phyloP scores from a whole-genome alignment of 2,888 invertebrate species.

The Lamellibrachia columna region DNA sequence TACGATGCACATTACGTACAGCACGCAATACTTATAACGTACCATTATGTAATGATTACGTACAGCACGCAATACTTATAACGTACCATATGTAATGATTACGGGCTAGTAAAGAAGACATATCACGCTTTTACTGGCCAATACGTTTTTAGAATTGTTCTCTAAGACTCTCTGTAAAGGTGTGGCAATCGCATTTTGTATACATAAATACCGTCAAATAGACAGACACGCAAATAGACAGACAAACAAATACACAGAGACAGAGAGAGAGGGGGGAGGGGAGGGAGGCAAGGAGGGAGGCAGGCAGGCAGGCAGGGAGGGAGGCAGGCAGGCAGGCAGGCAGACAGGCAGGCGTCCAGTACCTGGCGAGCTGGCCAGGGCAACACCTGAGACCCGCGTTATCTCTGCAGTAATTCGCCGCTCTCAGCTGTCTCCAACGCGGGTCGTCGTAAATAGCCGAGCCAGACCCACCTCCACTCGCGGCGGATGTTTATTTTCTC shows the following conservation, averaged over 20 bases:
- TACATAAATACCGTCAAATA: neutral
- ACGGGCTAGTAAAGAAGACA: neutral
- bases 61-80: too few relatives aligned
- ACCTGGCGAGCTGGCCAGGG: neutral
- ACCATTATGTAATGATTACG: neutral
- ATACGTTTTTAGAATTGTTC: neutral
- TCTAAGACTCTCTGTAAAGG: neutral
- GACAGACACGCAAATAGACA: neutral
- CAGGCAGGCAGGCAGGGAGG: neutral
- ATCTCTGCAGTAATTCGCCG: neutral
- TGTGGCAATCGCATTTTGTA: neutral
- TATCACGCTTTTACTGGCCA: neutral
- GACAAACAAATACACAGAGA: neutral
- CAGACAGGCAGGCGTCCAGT: neutral
- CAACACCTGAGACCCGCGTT: neutral
- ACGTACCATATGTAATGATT: neutral
- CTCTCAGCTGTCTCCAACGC: constrained; percentile 16
- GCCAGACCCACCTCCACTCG: neutral
- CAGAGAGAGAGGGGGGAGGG: neutral
- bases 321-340: neutral
- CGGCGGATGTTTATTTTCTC: neutral
- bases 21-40: neutral
- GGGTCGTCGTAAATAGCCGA: neutral
- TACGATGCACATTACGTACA: neutral
- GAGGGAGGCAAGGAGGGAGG: neutral